Conservation (phyloP, 2,113 vertebrate species). For the Dipodomys merriami region DNA sequence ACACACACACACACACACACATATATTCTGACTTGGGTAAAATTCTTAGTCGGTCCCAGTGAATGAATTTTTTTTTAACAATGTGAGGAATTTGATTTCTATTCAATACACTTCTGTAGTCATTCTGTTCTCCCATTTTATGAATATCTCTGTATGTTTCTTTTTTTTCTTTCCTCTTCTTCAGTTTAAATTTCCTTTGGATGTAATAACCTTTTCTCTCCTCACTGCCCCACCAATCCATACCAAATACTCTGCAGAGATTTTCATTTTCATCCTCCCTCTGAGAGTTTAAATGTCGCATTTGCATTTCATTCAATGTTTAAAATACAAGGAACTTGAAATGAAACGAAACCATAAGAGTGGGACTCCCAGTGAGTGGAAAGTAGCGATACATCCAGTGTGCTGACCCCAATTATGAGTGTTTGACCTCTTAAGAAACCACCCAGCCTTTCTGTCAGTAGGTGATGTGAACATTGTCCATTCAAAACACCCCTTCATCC, state of each 20-base stretch:
- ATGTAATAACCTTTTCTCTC: constrained; percentile 63
- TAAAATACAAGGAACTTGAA: constrained; percentile 68
- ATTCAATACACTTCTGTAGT: neutral
- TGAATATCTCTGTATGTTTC: neutral
- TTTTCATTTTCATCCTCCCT: constrained; percentile 67
- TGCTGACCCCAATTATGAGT: constrained; percentile 48
- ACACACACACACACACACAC: too few relatives aligned
- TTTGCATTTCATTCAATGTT: constrained; percentile 77
- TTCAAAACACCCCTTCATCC: neutral
- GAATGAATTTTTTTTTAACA: neutral
- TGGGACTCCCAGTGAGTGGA: neutral
- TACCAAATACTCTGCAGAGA: constrained; percentile 46
- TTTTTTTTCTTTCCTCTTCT: neutral
- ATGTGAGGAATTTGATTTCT: neutral
- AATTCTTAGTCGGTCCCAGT: neutral
- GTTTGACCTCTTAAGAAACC: neutral
- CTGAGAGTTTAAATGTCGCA: constrained; percentile 73
- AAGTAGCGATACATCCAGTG: constrained; percentile 55
- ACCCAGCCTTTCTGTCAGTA: neutral
- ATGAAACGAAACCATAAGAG: constrained; percentile 49
- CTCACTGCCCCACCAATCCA: neutral
- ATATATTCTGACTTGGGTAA: neutral
- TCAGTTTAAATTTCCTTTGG: constrained; percentile 55
- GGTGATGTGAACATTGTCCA: neutral
- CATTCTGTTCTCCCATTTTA: neutral